Conservation (phyloP, 1,140 invertebrate species). For the Drosophila ananassae region DNA sequence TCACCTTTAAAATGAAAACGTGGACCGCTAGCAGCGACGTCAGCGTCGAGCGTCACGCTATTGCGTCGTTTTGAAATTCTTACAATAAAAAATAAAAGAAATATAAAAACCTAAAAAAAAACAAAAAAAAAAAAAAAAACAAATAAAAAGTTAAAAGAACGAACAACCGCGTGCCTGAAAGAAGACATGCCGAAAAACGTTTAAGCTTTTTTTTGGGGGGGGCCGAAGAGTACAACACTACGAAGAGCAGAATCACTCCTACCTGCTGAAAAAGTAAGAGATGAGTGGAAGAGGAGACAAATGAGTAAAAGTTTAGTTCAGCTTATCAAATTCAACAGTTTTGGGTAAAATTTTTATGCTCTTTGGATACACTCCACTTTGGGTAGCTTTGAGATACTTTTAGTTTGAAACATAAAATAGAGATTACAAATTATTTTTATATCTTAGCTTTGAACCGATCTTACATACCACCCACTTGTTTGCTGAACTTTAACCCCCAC, state of each 20-base stretch:
- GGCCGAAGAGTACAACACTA: conserved; percentile 10
- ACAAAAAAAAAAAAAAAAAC: conserved; percentile 8
- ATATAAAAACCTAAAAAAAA: conserved; percentile 26
- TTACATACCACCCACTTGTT: conserved; percentile 1
- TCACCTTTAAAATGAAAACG: conserved; percentile 52
- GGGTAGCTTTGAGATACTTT: too few species aligned
- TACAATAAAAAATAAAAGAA: conserved; percentile 34
- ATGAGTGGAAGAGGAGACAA: neutral
- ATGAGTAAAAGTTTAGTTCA: conserved; percentile 4
- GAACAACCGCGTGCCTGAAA: neutral
- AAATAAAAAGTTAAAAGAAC: conserved; percentile 15
- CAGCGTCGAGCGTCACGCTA: conserved; percentile 32
- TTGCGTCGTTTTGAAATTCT: conserved; percentile 71
- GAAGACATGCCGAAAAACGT: neutral
- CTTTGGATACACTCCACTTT: neutral
- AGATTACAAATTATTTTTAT: too few species aligned
- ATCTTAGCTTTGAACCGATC: neutral
- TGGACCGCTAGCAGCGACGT: conserved; percentile 47
- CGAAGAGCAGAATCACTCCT: conserved; percentile 18
- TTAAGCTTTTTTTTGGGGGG: conserved; percentile 28
- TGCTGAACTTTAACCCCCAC: neutral
- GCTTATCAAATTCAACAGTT: neutral
- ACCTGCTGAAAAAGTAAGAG: conserved; percentile 12
- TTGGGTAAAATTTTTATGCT: neutral
- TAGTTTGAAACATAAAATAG: too few species aligned